Base-by-base conservation (phyloP, 53 echinoderm and acorn worm genomes). In the Actinopyga echinites region DNA sequence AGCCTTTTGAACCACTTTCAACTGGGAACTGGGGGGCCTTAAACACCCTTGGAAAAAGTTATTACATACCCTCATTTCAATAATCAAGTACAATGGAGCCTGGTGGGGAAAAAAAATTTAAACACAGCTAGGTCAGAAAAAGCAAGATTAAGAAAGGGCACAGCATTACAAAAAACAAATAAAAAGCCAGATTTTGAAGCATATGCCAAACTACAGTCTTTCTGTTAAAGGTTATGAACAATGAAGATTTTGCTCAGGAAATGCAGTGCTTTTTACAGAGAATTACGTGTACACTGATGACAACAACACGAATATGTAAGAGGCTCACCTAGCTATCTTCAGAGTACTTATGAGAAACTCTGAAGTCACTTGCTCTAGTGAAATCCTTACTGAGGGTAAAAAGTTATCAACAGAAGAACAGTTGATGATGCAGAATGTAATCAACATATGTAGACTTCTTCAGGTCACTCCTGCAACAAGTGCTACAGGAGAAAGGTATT, bases 401-500 rank as follows among this genome's bases (percentile, higher is more conserved):
- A 49, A 49, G 29, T 74, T 74, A 42, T 74, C 43, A 2, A 23
- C 12, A 44, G 44, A n/a, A 42, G 43, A 74, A 62, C 28, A 62
- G 74, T 8, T 40, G 74, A 42, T 74, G 74, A 74, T 74, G 40
- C n/a, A 74, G 44, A 37, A 74, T 5, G 74, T 74, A 24, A 49
- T 74, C 74, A 44, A 24, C 17, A 9, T 74, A 42, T 74, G 44
- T 74, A 49, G 31, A 25, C 77, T 77, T 56, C n/a, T 80, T 40
- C 60, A 37, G 11, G 60, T 80, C 32, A 80, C 8, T 59, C 80
- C 35, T 59, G 80, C 80, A 61, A 75, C 54, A 13, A 75, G 45
- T 26, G 53, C 79, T 8, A 56, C 57, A 33, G 35, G 59, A 28
- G 79, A 80, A 61, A 58, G 62, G 34, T 80, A 40, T 29, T 77